Percentiles rank a stretch among this genome's conserved stretches.
Conservation (phyloP, 1,140 invertebrate species). For the Tetraneura akinire region DNA sequence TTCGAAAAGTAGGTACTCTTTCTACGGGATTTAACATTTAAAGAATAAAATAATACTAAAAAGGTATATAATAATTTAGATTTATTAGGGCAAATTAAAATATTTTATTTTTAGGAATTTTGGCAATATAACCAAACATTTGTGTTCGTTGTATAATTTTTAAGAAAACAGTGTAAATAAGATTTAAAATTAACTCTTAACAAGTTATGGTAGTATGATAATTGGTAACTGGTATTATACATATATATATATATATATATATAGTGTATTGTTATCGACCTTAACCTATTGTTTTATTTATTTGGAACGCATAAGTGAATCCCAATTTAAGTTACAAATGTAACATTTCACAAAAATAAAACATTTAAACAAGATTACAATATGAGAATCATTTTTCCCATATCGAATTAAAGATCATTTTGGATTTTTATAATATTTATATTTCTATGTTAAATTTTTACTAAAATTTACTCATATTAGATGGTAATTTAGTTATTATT, state of each 20-base stretch:
- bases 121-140: conserved; percentile 18
- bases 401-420: too few relatives aligned
- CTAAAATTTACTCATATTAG: too few relatives aligned
- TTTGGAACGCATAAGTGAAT: not conserved
- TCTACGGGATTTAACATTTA: too few relatives aligned
- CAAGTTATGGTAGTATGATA: conserved; percentile 13
- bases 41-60: too few relatives aligned
- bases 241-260: not conserved
- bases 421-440: too few relatives aligned
- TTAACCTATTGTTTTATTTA: conserved; percentile 8
- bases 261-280: not conserved
- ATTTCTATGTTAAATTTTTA: too few relatives aligned
- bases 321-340: not conserved
- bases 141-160: not conserved
- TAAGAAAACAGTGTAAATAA: conserved; percentile 4
- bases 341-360: too few relatives aligned
- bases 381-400: too few relatives aligned
- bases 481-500: too few relatives aligned
- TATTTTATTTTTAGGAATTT: conserved; percentile 29
- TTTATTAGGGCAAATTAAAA: conserved; percentile 1
- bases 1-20: too few relatives aligned
- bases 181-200: conserved; percentile 37
- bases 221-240: not conserved
- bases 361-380: too few relatives aligned
- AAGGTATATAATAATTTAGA: not conserved